These are phyloP conservation scores for Emmelina monodactyla DNA, from an alignment of 2,888 invertebrate species.

Conservation along the genomic window DNA sequence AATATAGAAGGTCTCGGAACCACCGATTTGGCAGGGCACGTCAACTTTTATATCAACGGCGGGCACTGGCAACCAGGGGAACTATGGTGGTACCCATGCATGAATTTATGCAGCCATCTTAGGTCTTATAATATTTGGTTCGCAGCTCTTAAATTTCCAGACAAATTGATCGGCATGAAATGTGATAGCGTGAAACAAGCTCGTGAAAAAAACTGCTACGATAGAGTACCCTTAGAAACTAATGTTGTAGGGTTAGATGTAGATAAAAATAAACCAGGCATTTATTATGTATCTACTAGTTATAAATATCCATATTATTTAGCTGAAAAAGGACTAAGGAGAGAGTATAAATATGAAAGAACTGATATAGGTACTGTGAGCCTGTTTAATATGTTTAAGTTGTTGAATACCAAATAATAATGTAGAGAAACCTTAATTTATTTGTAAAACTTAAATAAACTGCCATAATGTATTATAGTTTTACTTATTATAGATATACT, in stretches of 20 bases:
- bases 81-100: conserved; percentile 25
- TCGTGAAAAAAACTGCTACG: conserved; percentile 26
- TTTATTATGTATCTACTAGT: conserved; percentile 28
- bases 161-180: conserved; percentile 27
- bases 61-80: conserved; percentile 38
- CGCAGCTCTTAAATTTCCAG: conserved; percentile 25
- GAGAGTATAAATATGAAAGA: too few species aligned
- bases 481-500: too few species aligned
- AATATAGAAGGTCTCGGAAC: conserved; percentile 44
- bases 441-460: too few species aligned
- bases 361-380: too few species aligned
- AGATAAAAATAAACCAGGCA: conserved; percentile 23
- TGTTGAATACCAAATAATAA: too few species aligned
- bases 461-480: too few species aligned
- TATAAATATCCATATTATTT: conserved; percentile 35
- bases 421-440: too few species aligned
- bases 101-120: conserved; percentile 27
- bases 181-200: conserved; percentile 34
- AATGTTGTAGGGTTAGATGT: conserved; percentile 27
- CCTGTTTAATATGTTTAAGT: too few species aligned
- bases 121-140: conserved; percentile 27
- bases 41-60: conserved; percentile 45
- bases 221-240: conserved; percentile 24
- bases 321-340: conserved; percentile 34
- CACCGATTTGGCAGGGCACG: conserved; percentile 40